Base-by-base conservation (phyloP, 2,888 invertebrate species). In the Amphipyra berbera region DNA sequence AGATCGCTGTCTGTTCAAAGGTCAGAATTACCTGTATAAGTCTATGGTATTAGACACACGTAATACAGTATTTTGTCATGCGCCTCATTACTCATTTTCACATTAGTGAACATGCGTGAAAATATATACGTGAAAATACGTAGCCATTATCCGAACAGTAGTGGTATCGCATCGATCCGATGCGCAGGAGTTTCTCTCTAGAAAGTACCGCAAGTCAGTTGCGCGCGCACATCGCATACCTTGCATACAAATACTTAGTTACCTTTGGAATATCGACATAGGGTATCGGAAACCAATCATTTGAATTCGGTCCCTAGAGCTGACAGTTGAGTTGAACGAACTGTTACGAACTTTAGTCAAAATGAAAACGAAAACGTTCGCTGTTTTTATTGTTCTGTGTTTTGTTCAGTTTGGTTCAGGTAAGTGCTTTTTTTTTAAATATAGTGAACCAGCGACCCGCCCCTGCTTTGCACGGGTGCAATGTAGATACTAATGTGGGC, bases 131-230 rank as follows among this genome's bases (percentile, higher is more conserved):
- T 82, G 82, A 73, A 76, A 79, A 78, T 73, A 76, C 59, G 64
- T 60, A 66, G 66, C 55, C 63, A 68, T 67, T 67, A 78, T 61
- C 55, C 79, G 84, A 75, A 79, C 80, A 82, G 84, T 86, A 79
- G 86, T 86, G 84, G 84, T 82, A 82, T 83, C 81, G 83, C 78
- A 82, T 79, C 81, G 82, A 83, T 84, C 75, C 81, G 83, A 76
- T 84, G 84, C 87, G 87, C 90, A 88, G 88, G 90, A 93, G 91
- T 95, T 95, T 95, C 95, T 95, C 95, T 89, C 85, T 91, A 95
- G 95, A 95, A 95, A 95, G 95, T 94, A 90, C 92, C 90, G 90
- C 89, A 89, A 90, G 87, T 82, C 87, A 89, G 91, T 89, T 84
- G 88, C 90, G 90, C 65, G 82, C 85, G 89, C 83, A 88, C 90